Evolutionary conservation across 1,140 invertebrate genomes (phyloP), one percentile per base, ranked within the genome.

Genomic region (Ceratitis capitata): DNA sequence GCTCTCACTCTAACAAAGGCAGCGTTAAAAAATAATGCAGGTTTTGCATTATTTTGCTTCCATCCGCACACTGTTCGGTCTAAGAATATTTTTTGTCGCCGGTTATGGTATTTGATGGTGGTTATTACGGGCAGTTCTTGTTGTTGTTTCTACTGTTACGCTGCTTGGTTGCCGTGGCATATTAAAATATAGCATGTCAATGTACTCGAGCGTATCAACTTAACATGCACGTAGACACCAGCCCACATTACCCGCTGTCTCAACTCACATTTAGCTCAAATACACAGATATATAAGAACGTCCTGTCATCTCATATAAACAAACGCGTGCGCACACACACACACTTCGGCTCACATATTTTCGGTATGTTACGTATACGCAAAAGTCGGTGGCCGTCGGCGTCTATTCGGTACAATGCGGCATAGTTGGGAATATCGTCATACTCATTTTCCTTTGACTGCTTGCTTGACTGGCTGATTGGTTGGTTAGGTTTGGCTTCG

Each of bases 131-230:
- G 32, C 39, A 12, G 14, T 9, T 47, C 26, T 23, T 53, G 49
- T 35, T 49, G 49, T 23, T 19, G 82, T 4, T 12, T 23, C 3
- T 53, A 12, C 42, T 9, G 14, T 26, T 10, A 26, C 45, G 83
- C 51, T 58, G 32, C 12, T 53, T 83, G 82, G n/a, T n/a, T n/a
- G n/a, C 49, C 42, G 47, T 53, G 47, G 74, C 39, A 82, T 85
- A 85, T 64, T 64, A 82, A 85, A 85, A 85, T 85, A 56, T 45
- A 83, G 85, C 85, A 83, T 85, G 85, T 83, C 85, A 85, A 85
- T 85, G 85, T 74, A 85, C 85, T 85, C 85, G 85, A 85, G 85
- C 82, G 14, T 49, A 69, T 85, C 85, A 61, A 85, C 85, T 83
- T n/a, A n/a, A n/a, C n/a, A n/a, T n/a, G n/a, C n/a, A n/a, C n/a